Percentiles rank a stretch among this genome's conserved stretches.
These are phyloP conservation scores for Chionoecetes opilio DNA, from an alignment of 1,140 invertebrate genomes.

Conservation along the genomic window DNA sequence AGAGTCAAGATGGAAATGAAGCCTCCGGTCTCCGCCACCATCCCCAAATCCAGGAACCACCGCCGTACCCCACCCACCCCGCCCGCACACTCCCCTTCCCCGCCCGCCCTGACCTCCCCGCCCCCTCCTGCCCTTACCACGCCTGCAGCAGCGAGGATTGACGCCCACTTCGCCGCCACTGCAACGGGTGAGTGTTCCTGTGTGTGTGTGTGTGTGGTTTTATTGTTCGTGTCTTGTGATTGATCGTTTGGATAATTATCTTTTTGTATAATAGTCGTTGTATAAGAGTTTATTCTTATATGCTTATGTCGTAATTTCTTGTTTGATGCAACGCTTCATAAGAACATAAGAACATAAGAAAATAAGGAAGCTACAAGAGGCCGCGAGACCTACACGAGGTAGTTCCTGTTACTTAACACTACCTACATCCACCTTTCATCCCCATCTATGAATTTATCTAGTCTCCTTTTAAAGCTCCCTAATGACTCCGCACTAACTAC, in stretches of 20 bases:
- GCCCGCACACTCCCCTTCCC: slow-evolving; percentile 17
- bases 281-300: background rate
- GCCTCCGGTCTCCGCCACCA: slow-evolving; percentile 64
- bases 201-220: background rate
- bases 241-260: background rate
- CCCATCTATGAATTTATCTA: too few species aligned
- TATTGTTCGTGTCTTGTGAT: background rate
- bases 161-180: background rate
- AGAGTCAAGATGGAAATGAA: slow-evolving; percentile 62
- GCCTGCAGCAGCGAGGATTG: slow-evolving; percentile 10
- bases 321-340: too few species aligned
- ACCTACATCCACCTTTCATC: too few species aligned
- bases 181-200: background rate
- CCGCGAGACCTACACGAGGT: too few species aligned
- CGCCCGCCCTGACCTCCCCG: background rate
- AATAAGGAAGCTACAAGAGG: too few species aligned
- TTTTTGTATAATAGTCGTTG: background rate
- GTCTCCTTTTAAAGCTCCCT: too few species aligned
- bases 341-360: too few species aligned
- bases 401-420: too few species aligned
- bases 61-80: slow-evolving; percentile 32
- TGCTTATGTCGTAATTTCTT: background rate
- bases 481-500: too few species aligned
- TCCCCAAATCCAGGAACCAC: slow-evolving; percentile 61
- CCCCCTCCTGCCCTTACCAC: background rate